phyloP scores from a whole-genome alignment of 2,113 vertebrate species.

The Zapornia atra region DNA sequence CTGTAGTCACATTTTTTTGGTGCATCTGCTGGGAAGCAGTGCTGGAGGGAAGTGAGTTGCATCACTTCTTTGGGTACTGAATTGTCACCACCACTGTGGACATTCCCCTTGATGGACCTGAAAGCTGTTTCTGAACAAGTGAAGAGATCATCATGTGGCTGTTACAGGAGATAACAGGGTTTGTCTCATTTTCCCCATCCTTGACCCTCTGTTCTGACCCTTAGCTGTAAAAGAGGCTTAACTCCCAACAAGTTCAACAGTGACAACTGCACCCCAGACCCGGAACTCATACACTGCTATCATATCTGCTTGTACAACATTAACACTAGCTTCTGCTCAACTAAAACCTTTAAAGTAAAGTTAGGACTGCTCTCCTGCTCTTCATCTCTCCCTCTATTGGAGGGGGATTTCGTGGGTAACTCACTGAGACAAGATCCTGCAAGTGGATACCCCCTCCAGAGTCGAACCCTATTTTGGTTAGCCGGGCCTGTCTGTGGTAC shows the following conservation, averaged over 20 bases:
- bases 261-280: background rate
- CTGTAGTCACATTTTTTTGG: background rate
- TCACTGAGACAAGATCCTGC: background rate
- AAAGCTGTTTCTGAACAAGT: background rate
- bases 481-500: background rate
- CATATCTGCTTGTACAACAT: fast-evolving
- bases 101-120: background rate
- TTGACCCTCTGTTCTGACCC: background rate
- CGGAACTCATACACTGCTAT: background rate
- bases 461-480: background rate
- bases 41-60: background rate
- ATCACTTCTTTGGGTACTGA: background rate
- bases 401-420: background rate
- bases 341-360: background rate
- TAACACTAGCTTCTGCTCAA: background rate
- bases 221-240: background rate
- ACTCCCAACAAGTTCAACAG: background rate
- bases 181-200: background rate
- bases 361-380: background rate
- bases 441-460: background rate
- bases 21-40: background rate
- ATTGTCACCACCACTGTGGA: background rate
- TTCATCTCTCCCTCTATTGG: background rate
- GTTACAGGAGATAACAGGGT: background rate
- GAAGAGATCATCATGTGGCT: background rate